Percentiles rank a stretch among this genome's conserved stretches.
These are phyloP conservation scores for Agrypnia vestita DNA, from an alignment of 1,140 invertebrate genomes.

Conservation along the genomic window DNA sequence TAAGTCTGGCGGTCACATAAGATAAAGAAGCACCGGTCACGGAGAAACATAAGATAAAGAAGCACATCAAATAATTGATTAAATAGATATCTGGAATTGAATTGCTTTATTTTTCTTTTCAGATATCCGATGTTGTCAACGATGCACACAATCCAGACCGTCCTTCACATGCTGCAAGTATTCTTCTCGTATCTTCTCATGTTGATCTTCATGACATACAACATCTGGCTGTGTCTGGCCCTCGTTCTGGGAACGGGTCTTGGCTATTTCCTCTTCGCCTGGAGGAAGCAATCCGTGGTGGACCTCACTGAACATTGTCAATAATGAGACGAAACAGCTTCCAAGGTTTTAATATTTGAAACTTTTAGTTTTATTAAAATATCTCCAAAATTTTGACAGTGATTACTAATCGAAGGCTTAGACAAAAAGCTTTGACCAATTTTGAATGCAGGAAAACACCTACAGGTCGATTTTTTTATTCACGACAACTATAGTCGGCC, in stretches of 20 bases:
- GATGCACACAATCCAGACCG: conserved; percentile 89
- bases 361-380: too few species aligned
- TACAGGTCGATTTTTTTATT: too few species aligned
- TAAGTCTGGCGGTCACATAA: too few species aligned
- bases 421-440: too few species aligned
- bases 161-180: conserved; percentile 92
- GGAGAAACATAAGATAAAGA: too few species aligned
- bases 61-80: too few species aligned
- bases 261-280: conserved; percentile 96
- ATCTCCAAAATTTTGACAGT: too few species aligned
- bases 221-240: conserved; percentile 93
- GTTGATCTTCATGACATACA: conserved; percentile 99
- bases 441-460: too few species aligned
- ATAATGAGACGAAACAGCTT: background rate
- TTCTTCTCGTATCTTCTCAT: conserved; percentile 94
- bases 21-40: too few species aligned
- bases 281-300: conserved; percentile 91
- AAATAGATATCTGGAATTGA: conserved; percentile 39
- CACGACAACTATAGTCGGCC: too few species aligned
- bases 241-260: conserved; percentile 91
- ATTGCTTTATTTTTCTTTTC: conserved; percentile 62
- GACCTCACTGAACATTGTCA: conserved; percentile 96
- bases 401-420: too few species aligned
- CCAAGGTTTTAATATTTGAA: too few species aligned
- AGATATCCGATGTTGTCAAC: conserved; percentile 87